Percentiles rank a stretch among this genome's conserved stretches.
phyloP scores from a whole-genome alignment of 2,797 vertebrate species.

The Emys orbicularis region DNA sequence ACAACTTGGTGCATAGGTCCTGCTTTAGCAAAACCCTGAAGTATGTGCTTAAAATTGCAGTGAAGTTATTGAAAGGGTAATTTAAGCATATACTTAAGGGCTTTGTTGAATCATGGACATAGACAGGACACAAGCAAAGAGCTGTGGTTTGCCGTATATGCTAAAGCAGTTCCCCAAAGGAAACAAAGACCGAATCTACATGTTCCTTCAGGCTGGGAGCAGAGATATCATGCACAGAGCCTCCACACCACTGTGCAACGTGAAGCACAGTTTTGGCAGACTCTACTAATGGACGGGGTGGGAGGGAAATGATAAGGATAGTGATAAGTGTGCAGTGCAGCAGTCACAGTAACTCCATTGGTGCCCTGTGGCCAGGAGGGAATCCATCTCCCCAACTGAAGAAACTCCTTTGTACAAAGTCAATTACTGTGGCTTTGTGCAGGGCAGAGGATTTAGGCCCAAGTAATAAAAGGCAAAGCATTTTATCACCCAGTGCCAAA shows the following conservation, averaged over 20 bases:
- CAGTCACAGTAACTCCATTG: background rate
- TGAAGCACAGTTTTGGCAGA: background rate
- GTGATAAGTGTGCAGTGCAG: too few species aligned
- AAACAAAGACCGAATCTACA: background rate
- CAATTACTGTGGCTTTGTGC: background rate
- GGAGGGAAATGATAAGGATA: background rate
- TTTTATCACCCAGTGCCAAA: background rate
- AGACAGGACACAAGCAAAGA: background rate
- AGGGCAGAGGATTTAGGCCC: background rate
- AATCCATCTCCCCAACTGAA: background rate
- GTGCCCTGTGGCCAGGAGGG: background rate
- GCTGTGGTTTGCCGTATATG: background rate
- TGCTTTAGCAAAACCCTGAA: background rate
- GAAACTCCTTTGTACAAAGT: background rate
- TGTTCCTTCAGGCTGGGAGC: background rate
- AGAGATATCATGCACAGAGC: accelerated
- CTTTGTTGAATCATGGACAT: background rate
- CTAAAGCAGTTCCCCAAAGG: background rate
- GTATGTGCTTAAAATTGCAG: background rate
- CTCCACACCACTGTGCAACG: background rate
- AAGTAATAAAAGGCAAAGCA: background rate
- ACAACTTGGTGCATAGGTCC: background rate
- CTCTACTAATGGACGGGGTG: background rate
- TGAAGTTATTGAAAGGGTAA: background rate
- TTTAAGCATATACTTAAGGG: too few species aligned